phyloP scores from a whole-genome alignment of 2,888 invertebrate genomes.

The Trachelus tabidus region DNA sequence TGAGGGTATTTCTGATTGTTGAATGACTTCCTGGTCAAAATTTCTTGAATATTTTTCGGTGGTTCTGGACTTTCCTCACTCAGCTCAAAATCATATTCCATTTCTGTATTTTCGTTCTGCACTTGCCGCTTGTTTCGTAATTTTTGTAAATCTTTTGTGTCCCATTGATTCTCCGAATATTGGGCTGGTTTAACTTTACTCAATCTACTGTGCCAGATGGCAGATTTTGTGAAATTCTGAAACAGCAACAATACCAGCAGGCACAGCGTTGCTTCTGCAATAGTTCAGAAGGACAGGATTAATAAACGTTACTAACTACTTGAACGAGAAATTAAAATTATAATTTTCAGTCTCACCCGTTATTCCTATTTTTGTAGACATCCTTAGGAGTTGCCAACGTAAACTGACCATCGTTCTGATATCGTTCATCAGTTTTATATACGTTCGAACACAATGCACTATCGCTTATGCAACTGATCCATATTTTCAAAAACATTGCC shows the following conservation, averaged over 20 bases:
- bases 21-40: background rate
- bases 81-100: background rate
- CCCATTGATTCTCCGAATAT: background rate
- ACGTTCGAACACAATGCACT: slow-evolving; percentile 21
- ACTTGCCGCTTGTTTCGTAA: background rate
- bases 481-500: slow-evolving; percentile 26
- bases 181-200: background rate
- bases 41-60: background rate
- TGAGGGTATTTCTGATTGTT: background rate
- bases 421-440: slow-evolving; percentile 9
- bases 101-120: background rate
- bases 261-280: background rate
- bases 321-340: background rate
- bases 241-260: background rate
- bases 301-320: background rate
- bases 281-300: background rate
- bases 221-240: background rate
- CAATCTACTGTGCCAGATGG: background rate
- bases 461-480: background rate
- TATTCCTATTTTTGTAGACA: slow-evolving; percentile 1
- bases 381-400: background rate
- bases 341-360: background rate
- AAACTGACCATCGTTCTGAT: background rate
- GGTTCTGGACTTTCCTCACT: background rate
- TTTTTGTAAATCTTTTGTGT: background rate